These are phyloP conservation scores for Notoglanidium macrostoma DNA, from an alignment of 2,797 vertebrate species.

Conservation along the genomic window DNA sequence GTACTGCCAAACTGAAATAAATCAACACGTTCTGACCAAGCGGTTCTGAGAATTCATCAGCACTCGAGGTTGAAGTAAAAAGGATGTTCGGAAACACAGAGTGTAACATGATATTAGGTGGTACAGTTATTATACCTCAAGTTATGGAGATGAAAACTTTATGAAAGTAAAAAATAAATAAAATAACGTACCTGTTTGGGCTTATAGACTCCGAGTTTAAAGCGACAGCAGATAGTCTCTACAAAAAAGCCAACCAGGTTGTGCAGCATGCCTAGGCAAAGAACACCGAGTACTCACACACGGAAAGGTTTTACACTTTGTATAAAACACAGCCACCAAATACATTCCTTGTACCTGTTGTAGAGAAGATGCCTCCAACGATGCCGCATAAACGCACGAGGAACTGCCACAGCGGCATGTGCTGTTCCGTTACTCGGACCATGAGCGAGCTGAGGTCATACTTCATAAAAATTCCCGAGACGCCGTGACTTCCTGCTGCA, in stretches of 20 bases:
- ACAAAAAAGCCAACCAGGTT: constrained; percentile 87
- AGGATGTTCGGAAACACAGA: neutral
- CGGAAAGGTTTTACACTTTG: neutral
- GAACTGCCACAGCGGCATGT: constrained; percentile 98
- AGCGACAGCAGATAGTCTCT: constrained; percentile 92
- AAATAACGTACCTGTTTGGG: constrained; percentile 66
- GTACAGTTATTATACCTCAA: neutral
- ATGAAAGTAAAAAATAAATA: neutral
- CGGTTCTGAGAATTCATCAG: too few relatives aligned
- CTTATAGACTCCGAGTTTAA: constrained; percentile 84
- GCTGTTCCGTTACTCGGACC: constrained; percentile 95
- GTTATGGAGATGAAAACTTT: neutral
- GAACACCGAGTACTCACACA: neutral
- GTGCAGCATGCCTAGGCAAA: constrained; percentile 88
- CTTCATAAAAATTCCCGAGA: constrained; percentile 98
- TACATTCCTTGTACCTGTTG: constrained; percentile 79
- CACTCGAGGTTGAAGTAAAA: too few relatives aligned
- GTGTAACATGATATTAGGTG: neutral
- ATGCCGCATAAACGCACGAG: constrained; percentile 95
- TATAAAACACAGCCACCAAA: neutral
- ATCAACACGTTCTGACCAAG: too few relatives aligned
- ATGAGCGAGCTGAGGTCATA: constrained; percentile 97
- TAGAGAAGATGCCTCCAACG: constrained; percentile 96
- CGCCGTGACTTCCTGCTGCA: constrained; percentile 93
- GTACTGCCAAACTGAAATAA: too few relatives aligned